Evolutionary conservation across 2,113 vertebrate species (phyloP), one percentile per base, ranked within the genome.

Genomic region (Oreochromis aureus): DNA sequence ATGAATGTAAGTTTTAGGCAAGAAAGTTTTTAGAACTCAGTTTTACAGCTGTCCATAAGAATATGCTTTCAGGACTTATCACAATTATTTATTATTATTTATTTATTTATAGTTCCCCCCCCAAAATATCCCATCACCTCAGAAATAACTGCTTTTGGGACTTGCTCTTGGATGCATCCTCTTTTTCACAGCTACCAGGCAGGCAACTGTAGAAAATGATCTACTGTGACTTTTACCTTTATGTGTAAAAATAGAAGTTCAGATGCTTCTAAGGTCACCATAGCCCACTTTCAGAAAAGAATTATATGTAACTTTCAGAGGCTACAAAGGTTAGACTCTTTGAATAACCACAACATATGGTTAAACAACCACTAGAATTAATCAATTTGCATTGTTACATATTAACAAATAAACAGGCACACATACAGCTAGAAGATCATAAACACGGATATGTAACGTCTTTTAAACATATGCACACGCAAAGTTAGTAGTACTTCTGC

Each of bases 221-320:
- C 69, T 83, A 53, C 39, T 9, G 12, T 24, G 56, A 51, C 83
- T 88, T 91, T 51, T 24, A 81, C n/a, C 84, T 92, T 93, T 92
- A 91, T 92, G 87, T 76, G 85, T 90, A 91, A 95, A 92, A 36
- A 81, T 85, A 93, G 81, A 82, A 94, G 94, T 95, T 95, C 92
- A 95, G 81, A 86, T 88, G 76, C 71, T 90, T 89, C 85, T 81
- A 19, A 54, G 93, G 91, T 94, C 92, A 93, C 44, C 34, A 81
- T 81, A 93, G 87, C 86, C 87, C 82, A 84, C 61, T 73, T 83
- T 84, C 89, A 81, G 85, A 82, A 90, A 90, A 91, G 32, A 78
- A 55, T 55, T 39, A 55, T 22, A 63, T 84, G 88, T 59, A 89
- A 88, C 83, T 86, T 91, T 86, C 93, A 94, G 85, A 94, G 91